phyloP scores from a whole-genome alignment of 2,888 invertebrate species.

The Cheilosia soror region DNA sequence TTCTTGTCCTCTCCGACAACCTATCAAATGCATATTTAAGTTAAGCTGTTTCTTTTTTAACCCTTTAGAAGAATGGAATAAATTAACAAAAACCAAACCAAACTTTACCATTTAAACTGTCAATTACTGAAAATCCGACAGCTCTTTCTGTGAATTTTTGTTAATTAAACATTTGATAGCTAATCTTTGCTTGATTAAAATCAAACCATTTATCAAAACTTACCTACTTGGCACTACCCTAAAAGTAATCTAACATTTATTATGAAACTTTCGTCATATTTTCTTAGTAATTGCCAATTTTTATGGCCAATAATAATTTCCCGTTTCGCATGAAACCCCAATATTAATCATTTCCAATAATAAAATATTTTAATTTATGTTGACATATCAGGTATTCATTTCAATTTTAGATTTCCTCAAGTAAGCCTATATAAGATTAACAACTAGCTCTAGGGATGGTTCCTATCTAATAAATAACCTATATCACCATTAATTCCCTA shows the following conservation, averaged over 20 bases:
- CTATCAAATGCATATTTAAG: no score
- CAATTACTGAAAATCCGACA: no score
- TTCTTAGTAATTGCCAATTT: neutral
- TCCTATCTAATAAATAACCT: slow-evolving; percentile 40
- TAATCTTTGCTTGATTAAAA: neutral
- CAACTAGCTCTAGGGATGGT: slow-evolving; percentile 51
- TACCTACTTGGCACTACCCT: slow-evolving; percentile 1
- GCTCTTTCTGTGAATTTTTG: no score
- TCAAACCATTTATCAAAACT: neutral
- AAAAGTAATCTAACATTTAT: slow-evolving; percentile 8
- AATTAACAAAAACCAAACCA: no score
- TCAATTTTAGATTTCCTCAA: slow-evolving; percentile 8
- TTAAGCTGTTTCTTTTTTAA: no score
- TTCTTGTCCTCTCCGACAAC: no score
- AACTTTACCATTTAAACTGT: no score
- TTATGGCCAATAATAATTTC: slow-evolving; percentile 7
- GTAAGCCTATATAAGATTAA: slow-evolving; percentile 4
- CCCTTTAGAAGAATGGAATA: no score
- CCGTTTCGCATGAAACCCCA: slow-evolving; percentile 23
- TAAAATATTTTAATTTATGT: slow-evolving; percentile 41
- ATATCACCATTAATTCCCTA: slow-evolving; percentile 27
- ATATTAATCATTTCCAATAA: slow-evolving; percentile 42
- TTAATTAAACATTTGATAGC: no score
- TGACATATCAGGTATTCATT: slow-evolving; percentile 55
- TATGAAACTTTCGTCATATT: neutral